phyloP scores from a whole-genome alignment of 2,888 invertebrate species.

The Epistrophe grossulariae region DNA sequence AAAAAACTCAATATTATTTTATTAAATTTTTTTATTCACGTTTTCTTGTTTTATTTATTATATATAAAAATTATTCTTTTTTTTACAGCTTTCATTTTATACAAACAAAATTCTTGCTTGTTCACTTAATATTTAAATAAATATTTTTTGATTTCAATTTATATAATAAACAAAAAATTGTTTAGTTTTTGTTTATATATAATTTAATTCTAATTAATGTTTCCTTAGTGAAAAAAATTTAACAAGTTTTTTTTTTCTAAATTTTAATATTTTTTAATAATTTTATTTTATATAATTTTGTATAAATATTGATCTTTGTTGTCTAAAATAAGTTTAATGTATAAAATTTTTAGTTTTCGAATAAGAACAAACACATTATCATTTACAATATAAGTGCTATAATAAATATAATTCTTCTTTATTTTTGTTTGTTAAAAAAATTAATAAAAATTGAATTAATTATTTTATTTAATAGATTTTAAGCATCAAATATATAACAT shows the following conservation, averaged over 20 bases:
- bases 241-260: conserved; percentile 2
- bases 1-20: conserved; percentile 47
- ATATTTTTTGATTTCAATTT: conserved; percentile 14
- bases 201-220: conserved; percentile 8
- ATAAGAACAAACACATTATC: conserved; percentile 14
- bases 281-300: neutral
- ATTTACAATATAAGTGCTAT: conserved; percentile 16
- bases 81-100: conserved; percentile 23
- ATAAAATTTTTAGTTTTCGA: conserved; percentile 16
- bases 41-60: conserved; percentile 8
- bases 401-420: neutral
- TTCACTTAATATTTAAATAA: conserved; percentile 37
- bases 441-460: conserved; percentile 11
- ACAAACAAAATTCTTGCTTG: conserved; percentile 27
- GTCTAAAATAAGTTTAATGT: conserved; percentile 1
- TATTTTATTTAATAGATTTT: conserved; percentile 16
- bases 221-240: neutral
- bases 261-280: neutral
- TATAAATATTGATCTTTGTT: conserved; percentile 19
- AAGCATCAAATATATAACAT: conserved; percentile 4
- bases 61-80: conserved; percentile 36
- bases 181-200: neutral
- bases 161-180: neutral
- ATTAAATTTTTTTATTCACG: conserved; percentile 21
- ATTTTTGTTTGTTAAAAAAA: neutral